A percentile compares a stretch with the other conserved stretches of the same genome.
Conservation (phyloP, 2,797 vertebrate species). For the Phataginus tetradactyla region DNA sequence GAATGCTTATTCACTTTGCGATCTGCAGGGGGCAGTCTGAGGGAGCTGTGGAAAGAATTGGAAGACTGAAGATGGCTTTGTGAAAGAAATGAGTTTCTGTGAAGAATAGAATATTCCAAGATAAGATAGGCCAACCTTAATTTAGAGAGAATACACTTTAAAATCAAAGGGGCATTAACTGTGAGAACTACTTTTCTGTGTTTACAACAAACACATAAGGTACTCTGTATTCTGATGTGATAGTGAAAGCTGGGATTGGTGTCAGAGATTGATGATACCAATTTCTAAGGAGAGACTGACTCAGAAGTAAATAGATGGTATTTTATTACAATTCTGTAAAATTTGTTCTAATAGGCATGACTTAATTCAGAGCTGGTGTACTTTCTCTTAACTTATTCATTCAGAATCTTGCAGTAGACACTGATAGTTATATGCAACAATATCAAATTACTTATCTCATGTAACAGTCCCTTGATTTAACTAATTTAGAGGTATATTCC, state of each 20-base stretch:
- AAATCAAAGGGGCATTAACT: slow-evolving; percentile 42
- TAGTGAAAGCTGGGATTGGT: neutral
- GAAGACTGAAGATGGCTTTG: slow-evolving; percentile 37
- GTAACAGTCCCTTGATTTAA: slow-evolving; percentile 25
- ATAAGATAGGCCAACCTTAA: slow-evolving; percentile 39
- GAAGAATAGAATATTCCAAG: slow-evolving; percentile 22
- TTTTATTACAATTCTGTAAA: slow-evolving; percentile 71
- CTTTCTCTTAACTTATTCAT: slow-evolving; percentile 39
- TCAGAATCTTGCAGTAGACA: neutral
- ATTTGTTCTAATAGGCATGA: slow-evolving; percentile 40
- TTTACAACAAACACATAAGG: slow-evolving; percentile 19
- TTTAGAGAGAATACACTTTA: slow-evolving; percentile 38
- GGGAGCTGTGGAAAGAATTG: slow-evolving; percentile 29
- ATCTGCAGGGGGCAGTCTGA: neutral
- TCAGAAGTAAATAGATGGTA: slow-evolving; percentile 51
- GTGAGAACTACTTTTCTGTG: slow-evolving; percentile 4
- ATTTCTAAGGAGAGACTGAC: slow-evolving; percentile 49
- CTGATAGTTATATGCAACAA: neutral
- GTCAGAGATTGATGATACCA: slow-evolving; percentile 66
- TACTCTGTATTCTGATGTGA: slow-evolving; percentile 43
- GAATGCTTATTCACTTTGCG: neutral
- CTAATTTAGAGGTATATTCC: slow-evolving; percentile 19
- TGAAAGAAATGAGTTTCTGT: slow-evolving; percentile 40
- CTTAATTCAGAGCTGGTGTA: slow-evolving; percentile 39
- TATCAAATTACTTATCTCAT: slow-evolving; percentile 59